Base-by-base conservation (phyloP, 2,888 invertebrate genomes). In the Alloscopus bannaensis region DNA sequence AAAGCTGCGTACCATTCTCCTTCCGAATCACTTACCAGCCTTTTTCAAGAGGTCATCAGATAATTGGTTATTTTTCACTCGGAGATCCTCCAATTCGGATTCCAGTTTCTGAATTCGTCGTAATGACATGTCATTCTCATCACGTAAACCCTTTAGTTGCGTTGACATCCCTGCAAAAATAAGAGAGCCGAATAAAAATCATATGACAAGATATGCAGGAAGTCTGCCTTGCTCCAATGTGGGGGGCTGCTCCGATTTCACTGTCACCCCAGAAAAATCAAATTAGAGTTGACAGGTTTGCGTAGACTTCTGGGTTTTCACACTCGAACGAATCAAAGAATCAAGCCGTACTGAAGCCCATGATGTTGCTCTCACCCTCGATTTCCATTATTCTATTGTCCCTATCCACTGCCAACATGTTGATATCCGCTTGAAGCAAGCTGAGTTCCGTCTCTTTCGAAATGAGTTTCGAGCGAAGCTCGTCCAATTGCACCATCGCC, bases 91-190 rank as follows among this genome's bases (percentile, higher is more conserved):
- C 36, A 93, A 88, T 82, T 93, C 92, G 26, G 90, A 91, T 87
- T 93, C 92, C 81, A 93, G 87, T 2, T 91, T 90, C 26, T 91
- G 88, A 84, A 93, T 90, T 77, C 91, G 89, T 86, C 91, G 91
- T 22, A 91, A 88, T 28, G 92, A 90, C 83, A 90, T 88, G 87
- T 93, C 93, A 1, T 92, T 91, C 87, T 93, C 93, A 85, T 92
- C 93, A 88, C 91, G 90, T 0, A 93, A 92, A n/a, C 91, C 90
- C 82, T 90, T 91, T 20, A 93, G 88, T 86, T 92, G 92, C 86
- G 91, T 90, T 89, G 92, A 92, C 84, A 93, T 88, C 78, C 92
- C 93, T 93, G 79, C 18, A 64, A 89, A 3, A 88, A 24, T n/a
- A n/a, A n/a, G n/a, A n/a, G n/a, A n/a, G n/a, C 22, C 13, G 36